Evolutionary conservation across 92 coral and sea anemone species (phyloP).

Genomic region (Parazoanthus swiftii): DNA sequence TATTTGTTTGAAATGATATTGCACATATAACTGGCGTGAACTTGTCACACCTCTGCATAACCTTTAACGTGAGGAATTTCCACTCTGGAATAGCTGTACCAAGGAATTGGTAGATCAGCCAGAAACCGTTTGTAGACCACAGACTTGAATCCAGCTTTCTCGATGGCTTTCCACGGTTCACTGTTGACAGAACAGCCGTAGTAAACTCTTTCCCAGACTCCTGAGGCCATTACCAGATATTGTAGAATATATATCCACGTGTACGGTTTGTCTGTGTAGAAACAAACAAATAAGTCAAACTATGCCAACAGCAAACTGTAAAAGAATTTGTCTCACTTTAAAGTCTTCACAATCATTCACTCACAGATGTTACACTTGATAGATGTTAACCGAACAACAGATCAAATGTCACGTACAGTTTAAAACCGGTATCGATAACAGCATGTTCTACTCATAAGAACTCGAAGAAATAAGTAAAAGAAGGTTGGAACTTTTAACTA

Average conservation of each 20-base stretch:
- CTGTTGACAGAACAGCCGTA: slow-evolving; percentile 31
- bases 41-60: slow-evolving; percentile 15
- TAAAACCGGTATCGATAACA: too few relatives aligned
- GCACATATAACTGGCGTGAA: neutral
- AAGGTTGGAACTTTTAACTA: too few relatives aligned
- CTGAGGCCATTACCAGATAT: slow-evolving; percentile 27
- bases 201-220: slow-evolving; percentile 34
- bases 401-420: too few relatives aligned
- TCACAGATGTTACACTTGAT: too few relatives aligned
- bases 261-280: slow-evolving; percentile 27
- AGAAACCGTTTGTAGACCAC: slow-evolving; percentile 24
- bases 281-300: neutral
- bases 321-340: too few relatives aligned
- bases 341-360: too few relatives aligned
- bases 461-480: too few relatives aligned
- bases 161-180: slow-evolving; percentile 30
- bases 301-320: too few relatives aligned
- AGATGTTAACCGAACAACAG: too few relatives aligned
- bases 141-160: slow-evolving; percentile 30
- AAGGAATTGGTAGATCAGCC: slow-evolving; percentile 18
- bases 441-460: too few relatives aligned
- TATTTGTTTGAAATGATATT: too few relatives aligned
- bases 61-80: slow-evolving; percentile 33
- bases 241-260: slow-evolving; percentile 35
- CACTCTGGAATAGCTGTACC: slow-evolving; percentile 21